Evolutionary conservation across 1,140 invertebrate species (phyloP).

Genomic region (Drosophila simulans): DNA sequence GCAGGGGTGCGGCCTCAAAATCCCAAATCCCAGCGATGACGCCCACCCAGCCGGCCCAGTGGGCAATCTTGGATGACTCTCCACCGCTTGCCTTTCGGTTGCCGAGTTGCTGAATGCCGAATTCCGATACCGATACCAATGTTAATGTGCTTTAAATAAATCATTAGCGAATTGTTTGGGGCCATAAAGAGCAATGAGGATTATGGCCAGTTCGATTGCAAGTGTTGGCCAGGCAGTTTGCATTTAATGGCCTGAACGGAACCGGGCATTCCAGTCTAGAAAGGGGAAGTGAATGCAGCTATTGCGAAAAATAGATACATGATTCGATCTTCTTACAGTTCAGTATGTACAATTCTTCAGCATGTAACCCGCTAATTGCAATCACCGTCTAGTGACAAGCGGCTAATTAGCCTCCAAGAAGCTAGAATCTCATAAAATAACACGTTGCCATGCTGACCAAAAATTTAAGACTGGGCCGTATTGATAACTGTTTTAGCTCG

Average conservation of each 20-base stretch:
- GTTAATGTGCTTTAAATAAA: conserved; percentile 74
- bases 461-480: conserved; percentile 26
- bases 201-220: conserved; percentile 5
- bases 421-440: conserved; percentile 54
- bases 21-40: conserved; percentile 36
- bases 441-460: conserved; percentile 43
- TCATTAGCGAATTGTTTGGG: conserved; percentile 69
- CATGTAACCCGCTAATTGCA: conserved; percentile 22
- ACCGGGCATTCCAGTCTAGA: not conserved
- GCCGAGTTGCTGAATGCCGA: conserved; percentile 40
- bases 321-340: not conserved
- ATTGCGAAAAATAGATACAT: not conserved
- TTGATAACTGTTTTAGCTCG: conserved; percentile 61
- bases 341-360: not conserved
- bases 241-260: not conserved
- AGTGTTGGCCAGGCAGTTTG: conserved; percentile 5
- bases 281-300: not conserved
- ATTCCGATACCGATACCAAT: conserved; percentile 29
- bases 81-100: conserved; percentile 24
- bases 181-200: conserved; percentile 16
- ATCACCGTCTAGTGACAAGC: conserved; percentile 58
- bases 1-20: conserved; percentile 7
- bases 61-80: conserved; percentile 61
- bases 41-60: conserved; percentile 72
- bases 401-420: conserved; percentile 68